Evolutionary conservation across 30 jellyfish, hydroid and myxozoan species (phyloP).

Genomic region (Sanderia malayensis): DNA sequence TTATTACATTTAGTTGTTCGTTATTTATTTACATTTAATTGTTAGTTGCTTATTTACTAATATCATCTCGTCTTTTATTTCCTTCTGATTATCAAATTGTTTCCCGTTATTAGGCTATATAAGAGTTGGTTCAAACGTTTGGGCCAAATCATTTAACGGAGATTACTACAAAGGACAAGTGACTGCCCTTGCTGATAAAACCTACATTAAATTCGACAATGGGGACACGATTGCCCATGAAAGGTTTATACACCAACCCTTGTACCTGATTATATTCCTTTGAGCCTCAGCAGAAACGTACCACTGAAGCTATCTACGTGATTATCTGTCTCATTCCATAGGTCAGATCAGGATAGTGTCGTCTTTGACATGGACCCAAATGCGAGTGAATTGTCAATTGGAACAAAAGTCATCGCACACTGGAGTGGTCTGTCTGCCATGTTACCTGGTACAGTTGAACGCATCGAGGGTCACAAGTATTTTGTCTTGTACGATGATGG

Average conservation of each 20-base stretch:
- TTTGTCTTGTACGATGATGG: constrained; percentile 96
- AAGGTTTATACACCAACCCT: constrained; percentile 36
- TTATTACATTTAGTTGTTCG: no score
- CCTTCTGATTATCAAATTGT: no score
- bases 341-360: constrained; percentile 67
- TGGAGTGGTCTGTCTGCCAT: constrained; percentile 96
- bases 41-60: no score
- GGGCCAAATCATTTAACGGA: constrained; percentile 96
- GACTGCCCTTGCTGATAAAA: constrained; percentile 91
- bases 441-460: constrained; percentile 84
- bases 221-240: constrained; percentile 96
- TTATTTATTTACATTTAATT: no score
- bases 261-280: no score
- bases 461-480: constrained; percentile 76
- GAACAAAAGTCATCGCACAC: constrained; percentile 94
- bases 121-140: constrained; percentile 97
- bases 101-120: constrained; percentile 95
- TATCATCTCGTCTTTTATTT: no score
- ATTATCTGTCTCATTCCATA: no score
- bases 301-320: no score
- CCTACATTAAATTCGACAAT: constrained; percentile 84
- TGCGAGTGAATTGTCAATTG: constrained; percentile 77
- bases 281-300: no score
- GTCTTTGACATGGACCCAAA: constrained; percentile 97
- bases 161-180: constrained; percentile 94